Evolutionary conservation across 1,140 invertebrate species (phyloP).

Genomic region (Pogonognathellus flavescens): DNA sequence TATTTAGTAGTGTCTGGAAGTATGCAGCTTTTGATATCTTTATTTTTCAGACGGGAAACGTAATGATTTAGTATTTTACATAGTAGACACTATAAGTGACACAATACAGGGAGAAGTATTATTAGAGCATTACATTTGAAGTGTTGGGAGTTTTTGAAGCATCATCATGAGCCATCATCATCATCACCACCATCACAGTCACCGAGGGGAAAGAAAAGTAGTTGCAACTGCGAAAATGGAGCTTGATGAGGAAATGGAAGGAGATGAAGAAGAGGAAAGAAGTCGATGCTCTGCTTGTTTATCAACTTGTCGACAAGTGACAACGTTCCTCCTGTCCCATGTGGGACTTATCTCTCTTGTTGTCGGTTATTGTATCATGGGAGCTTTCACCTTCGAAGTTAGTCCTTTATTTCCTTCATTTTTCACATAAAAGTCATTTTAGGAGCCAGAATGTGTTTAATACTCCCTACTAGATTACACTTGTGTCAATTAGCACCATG

Average conservation of each 20-base stretch:
- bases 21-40: too few relatives aligned
- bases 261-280: constrained; percentile 21
- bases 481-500: too few relatives aligned
- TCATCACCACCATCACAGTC: constrained; percentile 21
- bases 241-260: constrained; percentile 56
- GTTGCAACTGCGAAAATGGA: constrained; percentile 47
- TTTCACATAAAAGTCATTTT: too few relatives aligned
- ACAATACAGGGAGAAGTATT: not conserved
- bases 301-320: constrained; percentile 54
- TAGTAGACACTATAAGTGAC: not conserved
- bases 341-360: constrained; percentile 88
- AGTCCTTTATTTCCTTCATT: not conserved
- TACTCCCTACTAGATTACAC: too few relatives aligned
- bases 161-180: constrained; percentile 29
- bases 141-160: not conserved
- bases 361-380: constrained; percentile 89
- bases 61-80: too few relatives aligned
- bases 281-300: constrained; percentile 59
- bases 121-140: not conserved
- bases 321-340: constrained; percentile 87
- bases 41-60: too few relatives aligned
- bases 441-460: too few relatives aligned
- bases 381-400: constrained; percentile 83
- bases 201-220: constrained; percentile 25
- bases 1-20: too few relatives aligned